Evolutionary conservation across 2,797 vertebrate genomes (phyloP).

Genomic region (Scolopax rusticola): DNA sequence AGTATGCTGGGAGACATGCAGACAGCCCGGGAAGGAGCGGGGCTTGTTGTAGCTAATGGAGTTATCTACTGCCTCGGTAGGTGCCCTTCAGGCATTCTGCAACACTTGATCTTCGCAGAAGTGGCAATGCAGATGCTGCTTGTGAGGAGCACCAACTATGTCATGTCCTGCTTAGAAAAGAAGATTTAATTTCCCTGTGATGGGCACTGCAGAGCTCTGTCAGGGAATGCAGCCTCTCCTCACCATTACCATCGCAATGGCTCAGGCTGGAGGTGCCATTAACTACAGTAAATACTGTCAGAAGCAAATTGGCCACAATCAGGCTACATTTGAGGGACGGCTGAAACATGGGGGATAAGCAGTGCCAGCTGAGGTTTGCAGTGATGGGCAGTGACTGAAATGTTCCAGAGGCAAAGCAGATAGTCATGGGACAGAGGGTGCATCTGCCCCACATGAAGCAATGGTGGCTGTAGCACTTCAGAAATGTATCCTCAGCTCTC

Average conservation of each 20-base stretch:
- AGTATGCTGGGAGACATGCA: slow-evolving; percentile 99
- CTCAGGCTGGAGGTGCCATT: background rate
- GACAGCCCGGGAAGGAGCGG: slow-evolving; percentile 95
- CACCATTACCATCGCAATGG: fast-evolving
- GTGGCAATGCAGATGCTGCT: background rate
- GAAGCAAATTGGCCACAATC: too few species aligned
- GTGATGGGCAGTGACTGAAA: background rate
- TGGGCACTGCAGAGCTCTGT: background rate
- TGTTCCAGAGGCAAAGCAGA: background rate
- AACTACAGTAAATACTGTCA: background rate
- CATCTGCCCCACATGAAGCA: background rate
- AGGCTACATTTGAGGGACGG: background rate
- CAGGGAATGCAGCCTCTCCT: background rate
- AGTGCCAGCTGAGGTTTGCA: background rate
- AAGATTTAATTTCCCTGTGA: background rate
- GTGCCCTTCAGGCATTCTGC: background rate
- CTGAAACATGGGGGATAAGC: background rate
- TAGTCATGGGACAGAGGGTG: background rate
- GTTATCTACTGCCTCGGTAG: slow-evolving; percentile 97
- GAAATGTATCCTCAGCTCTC: background rate
- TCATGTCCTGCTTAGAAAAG: fast-evolving
- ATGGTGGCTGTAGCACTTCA: background rate
- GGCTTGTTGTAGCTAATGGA: slow-evolving; percentile 95
- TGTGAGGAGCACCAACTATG: background rate
- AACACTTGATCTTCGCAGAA: background rate